Conservation (phyloP, 2,797 vertebrate genomes). For the Muscicapa striata region DNA sequence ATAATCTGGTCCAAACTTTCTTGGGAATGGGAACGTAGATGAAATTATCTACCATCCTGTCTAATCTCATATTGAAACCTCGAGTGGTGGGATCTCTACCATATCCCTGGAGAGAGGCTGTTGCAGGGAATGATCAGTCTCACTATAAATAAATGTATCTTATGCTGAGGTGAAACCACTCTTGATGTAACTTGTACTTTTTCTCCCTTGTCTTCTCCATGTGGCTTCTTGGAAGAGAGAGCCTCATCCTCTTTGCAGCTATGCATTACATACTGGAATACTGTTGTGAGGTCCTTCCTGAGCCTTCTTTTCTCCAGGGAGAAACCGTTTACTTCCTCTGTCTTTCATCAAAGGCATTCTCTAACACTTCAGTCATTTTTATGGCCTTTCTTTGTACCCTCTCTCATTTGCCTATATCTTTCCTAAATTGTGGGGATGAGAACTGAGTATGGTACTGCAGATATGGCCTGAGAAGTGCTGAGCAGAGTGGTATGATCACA, state of each 20-base stretch:
- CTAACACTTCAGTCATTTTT: neutral
- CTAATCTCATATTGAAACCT: neutral
- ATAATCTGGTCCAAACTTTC: neutral
- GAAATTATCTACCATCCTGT: neutral
- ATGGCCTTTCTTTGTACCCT: neutral
- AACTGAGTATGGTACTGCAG: neutral
- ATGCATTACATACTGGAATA: neutral
- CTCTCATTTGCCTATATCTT: neutral
- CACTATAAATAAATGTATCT: neutral
- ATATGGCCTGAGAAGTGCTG: neutral
- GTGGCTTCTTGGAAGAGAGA: neutral
- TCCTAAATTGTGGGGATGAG: neutral
- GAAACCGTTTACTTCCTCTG: neutral
- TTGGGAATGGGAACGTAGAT: neutral
- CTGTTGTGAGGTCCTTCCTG: neutral
- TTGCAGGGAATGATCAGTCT: neutral
- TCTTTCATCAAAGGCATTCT: neutral
- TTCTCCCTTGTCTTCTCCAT: neutral
- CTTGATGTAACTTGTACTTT: accelerated
- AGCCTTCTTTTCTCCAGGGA: neutral
- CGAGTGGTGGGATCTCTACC: neutral
- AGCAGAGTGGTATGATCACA: neutral
- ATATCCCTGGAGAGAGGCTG: neutral
- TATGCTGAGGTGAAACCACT: neutral
- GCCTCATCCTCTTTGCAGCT: neutral